Evolutionary conservation across 2,888 invertebrate species (phyloP), one percentile per base, ranked within the genome.

Genomic region (Kryphioiulus occultus): DNA sequence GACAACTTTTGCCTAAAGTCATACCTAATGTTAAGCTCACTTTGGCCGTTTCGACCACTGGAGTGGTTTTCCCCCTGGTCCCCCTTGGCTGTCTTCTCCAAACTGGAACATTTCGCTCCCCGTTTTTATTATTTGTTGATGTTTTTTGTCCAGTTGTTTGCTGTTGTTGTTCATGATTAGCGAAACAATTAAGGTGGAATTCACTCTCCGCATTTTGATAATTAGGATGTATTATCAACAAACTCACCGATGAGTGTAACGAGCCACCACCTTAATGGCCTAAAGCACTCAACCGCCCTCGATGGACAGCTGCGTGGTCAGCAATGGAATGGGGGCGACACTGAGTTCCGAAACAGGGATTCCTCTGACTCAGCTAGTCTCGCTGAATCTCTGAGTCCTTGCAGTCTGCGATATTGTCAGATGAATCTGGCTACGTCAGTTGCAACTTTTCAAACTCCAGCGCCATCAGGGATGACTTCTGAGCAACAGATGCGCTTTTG

Each of bases 201-300:
- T 68, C 68, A 68, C 68, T 68, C 68, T 68, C 68, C 22, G 26
- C 68, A 68, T 68, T 68, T 68, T 7, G 68, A 68, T 68, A 68
- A 68, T 68, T 68, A 68, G 68, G 68, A 68, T 68, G 68, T 68
- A 26, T 26, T 68, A 68, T 68, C 68, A 68, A 26, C 68, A 68
- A 68, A 68, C 68, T 68, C 68, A 68, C 68, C 68, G 68, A 68
- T 68, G 68, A 68, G 68, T 68, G 68, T 68, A 68, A 68, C 68
- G 68, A 68, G 68, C 68, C 68, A 68, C 68, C 68, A 68, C 68
- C 68, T 68, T 68, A 26, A 68, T 68, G 68, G 68, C 68, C 68
- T 68, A 26, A 26, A 26, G 68, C 68, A 12, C 68, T 26, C 68
- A 26, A 4, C 5, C 22, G 68, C 68, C 68, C 68, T 68, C 68